Conservation (phyloP, 1,140 invertebrate species). For the Drosophila oshimai region DNA sequence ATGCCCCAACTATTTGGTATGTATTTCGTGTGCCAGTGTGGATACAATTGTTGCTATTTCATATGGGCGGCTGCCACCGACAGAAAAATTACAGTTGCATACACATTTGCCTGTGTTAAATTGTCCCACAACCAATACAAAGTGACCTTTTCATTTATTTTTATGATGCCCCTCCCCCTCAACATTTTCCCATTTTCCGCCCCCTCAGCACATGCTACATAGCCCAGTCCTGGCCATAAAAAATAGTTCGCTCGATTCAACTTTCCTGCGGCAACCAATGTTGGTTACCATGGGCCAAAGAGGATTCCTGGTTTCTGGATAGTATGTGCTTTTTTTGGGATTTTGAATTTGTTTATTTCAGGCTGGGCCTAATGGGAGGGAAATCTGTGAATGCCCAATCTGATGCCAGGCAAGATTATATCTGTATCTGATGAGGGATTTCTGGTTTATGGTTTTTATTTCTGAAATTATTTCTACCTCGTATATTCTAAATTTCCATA, state of each 20-base stretch:
- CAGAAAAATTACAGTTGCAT: slow-evolving; percentile 77
- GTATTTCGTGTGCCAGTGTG: slow-evolving; percentile 24
- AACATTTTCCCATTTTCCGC: not conserved
- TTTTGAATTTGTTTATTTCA: slow-evolving; percentile 40
- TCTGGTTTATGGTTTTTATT: not conserved
- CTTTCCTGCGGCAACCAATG: slow-evolving; percentile 48
- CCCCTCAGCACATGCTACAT: slow-evolving; percentile 16
- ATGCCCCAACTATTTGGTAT: slow-evolving; percentile 71
- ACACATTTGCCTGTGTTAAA: slow-evolving; percentile 78
- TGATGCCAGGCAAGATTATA: not conserved
- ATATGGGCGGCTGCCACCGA: slow-evolving; percentile 29
- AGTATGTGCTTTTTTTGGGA: slow-evolving; percentile 22
- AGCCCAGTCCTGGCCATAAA: slow-evolving; percentile 46
- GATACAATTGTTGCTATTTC: slow-evolving; percentile 52
- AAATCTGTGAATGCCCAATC: slow-evolving; percentile 15
- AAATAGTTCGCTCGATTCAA: slow-evolving; percentile 53
- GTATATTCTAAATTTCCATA: not conserved
- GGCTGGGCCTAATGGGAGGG: slow-evolving; percentile 22
- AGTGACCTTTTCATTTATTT: slow-evolving; percentile 80
- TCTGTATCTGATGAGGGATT: slow-evolving; percentile 10
- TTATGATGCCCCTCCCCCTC: slow-evolving; percentile 45
- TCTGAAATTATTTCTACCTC: not conserved
- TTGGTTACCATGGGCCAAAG: slow-evolving; percentile 28
- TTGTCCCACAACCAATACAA: slow-evolving; percentile 79
- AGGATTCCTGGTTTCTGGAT: slow-evolving; percentile 17